Percentiles rank a stretch among this genome's conserved stretches.
These are phyloP conservation scores for Neodiprion fabricii DNA, from an alignment of 1,140 invertebrate genomes.

Conservation along the genomic window DNA sequence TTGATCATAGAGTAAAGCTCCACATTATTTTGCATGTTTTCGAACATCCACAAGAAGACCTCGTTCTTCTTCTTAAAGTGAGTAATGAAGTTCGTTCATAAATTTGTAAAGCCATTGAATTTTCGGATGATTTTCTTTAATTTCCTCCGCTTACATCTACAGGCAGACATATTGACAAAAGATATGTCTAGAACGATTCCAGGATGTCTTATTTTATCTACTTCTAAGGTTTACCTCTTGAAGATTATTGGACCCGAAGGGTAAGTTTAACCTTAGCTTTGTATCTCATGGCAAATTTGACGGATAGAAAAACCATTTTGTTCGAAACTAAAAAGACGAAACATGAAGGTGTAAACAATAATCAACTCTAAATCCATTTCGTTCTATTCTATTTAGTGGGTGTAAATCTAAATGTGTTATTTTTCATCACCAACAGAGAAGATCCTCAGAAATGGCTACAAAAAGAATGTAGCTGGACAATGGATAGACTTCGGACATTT, in stretches of 20 bases:
- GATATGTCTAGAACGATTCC: conserved; percentile 44
- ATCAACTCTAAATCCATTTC: conserved; percentile 20
- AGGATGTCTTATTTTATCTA: conserved; percentile 65
- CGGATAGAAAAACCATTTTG: conserved; percentile 32
- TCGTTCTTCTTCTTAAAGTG: conserved; percentile 63
- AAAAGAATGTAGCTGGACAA: conserved; percentile 56
- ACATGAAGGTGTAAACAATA: too few species aligned
- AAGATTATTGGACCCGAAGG: conserved; percentile 58
- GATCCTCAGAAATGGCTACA: conserved; percentile 56
- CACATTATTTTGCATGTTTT: conserved; percentile 65
- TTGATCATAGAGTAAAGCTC: conserved; percentile 67
- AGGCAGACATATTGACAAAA: conserved; percentile 58
- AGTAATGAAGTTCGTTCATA: conserved; percentile 17
- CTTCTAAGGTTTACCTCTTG: conserved; percentile 63
- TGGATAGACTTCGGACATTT: conserved; percentile 53
- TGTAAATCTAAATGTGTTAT: conserved; percentile 18
- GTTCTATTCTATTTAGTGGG: conserved; percentile 40
- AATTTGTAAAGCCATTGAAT: neutral
- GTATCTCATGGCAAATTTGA: conserved; percentile 35
- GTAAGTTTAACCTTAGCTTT: conserved; percentile 50
- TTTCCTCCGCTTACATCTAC: conserved; percentile 26
- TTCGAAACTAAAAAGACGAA: too few species aligned
- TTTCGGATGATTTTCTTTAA: neutral
- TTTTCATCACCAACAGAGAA: conserved; percentile 40
- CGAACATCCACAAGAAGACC: conserved; percentile 63